Evolutionary conservation across 2,888 invertebrate species (phyloP).

Genomic region (Trimorus sp.): DNA sequence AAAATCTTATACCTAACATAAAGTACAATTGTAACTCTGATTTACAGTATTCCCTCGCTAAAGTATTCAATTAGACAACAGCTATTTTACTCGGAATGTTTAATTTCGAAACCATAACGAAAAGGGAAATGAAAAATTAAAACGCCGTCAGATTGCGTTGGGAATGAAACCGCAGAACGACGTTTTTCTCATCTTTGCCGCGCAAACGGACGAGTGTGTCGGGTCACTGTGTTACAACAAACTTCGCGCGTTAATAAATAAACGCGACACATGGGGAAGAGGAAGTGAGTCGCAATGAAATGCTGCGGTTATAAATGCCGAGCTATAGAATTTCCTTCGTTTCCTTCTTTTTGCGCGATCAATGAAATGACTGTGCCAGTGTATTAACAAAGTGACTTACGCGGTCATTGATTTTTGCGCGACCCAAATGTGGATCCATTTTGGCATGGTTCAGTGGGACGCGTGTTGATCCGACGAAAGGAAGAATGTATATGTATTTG

Average conservation of each 20-base stretch:
- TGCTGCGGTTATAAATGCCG: slow-evolving; percentile 17
- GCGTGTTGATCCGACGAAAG: slow-evolving; percentile 38
- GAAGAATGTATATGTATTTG: slow-evolving; percentile 54
- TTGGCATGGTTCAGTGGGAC: slow-evolving; percentile 53
- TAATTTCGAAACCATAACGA: no score
- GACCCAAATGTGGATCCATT: slow-evolving; percentile 57
- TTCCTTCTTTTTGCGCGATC: slow-evolving; percentile 29
- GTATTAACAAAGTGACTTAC: slow-evolving; percentile 36
- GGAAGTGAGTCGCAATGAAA: slow-evolving; percentile 27
- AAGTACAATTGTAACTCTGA: no score
- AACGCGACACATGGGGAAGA: slow-evolving; percentile 35
- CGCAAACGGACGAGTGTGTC: background rate
- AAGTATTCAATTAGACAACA: no score
- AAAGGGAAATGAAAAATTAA: no score
- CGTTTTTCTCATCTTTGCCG: background rate
- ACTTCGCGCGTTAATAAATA: slow-evolving; percentile 45
- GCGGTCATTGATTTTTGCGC: slow-evolving; percentile 49
- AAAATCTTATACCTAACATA: no score
- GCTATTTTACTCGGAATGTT: no score
- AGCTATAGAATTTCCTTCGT: slow-evolving; percentile 18
- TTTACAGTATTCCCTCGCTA: no score
- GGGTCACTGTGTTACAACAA: slow-evolving; percentile 43
- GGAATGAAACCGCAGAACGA: background rate
- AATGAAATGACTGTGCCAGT: slow-evolving; percentile 30
- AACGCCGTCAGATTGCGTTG: slow-evolving; percentile 3